A percentile compares a stretch with the other conserved stretches of the same genome.
Evolutionary conservation across 2,888 invertebrate genomes (phyloP).

Genomic region (Resseliella maxima): DNA sequence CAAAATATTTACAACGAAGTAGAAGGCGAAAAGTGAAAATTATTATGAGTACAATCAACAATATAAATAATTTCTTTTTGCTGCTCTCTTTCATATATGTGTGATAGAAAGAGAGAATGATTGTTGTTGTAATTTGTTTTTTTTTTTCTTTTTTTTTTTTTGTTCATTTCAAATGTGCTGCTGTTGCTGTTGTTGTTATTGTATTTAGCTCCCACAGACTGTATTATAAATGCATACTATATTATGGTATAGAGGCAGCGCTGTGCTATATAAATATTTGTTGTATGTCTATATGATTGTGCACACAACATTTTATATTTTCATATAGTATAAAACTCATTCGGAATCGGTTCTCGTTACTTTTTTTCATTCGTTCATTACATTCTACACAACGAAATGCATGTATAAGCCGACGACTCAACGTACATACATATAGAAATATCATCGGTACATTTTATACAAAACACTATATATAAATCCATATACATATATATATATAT

Average conservation of each 20-base stretch:
- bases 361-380: background rate
- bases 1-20: background rate
- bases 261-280: slow-evolving; percentile 39
- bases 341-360: background rate
- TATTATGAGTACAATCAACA: slow-evolving; percentile 49
- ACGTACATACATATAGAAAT: slow-evolving; percentile 5
- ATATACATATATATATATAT: background rate
- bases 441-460: slow-evolving; percentile 17
- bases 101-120: too few relatives aligned
- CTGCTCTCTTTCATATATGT: background rate
- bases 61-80: slow-evolving; percentile 37
- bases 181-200: slow-evolving; percentile 1
- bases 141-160: too few relatives aligned
- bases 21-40: slow-evolving; percentile 33
- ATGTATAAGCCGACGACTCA: slow-evolving; percentile 40
- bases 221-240: slow-evolving; percentile 35
- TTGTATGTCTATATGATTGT: slow-evolving; percentile 47
- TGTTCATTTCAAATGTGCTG: background rate
- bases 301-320: slow-evolving; percentile 50
- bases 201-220: slow-evolving; percentile 33
- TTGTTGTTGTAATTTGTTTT: too few relatives aligned
- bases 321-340: slow-evolving; percentile 29
- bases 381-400: slow-evolving; percentile 14
- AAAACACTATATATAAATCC: background rate
- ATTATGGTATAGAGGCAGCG: slow-evolving; percentile 12